Evolutionary conservation across 2,113 vertebrate species (phyloP).

Genomic region (Vidua macroura): DNA sequence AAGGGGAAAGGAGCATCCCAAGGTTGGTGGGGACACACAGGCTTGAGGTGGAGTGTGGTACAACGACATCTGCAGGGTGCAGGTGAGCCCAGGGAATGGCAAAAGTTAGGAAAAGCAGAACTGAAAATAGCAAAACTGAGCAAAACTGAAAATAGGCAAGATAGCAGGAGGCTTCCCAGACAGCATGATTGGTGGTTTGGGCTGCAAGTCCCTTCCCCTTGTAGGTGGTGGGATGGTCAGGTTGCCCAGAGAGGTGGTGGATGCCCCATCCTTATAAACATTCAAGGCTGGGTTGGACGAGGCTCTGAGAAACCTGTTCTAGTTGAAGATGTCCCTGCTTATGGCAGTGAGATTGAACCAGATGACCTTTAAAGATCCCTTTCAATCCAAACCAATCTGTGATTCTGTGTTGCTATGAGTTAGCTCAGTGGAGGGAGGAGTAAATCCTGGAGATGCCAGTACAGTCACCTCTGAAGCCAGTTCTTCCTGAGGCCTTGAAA

Average conservation of each 20-base stretch:
- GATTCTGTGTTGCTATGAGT: neutral
- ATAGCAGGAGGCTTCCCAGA: neutral
- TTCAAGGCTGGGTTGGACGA: neutral
- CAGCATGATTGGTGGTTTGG: neutral
- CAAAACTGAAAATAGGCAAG: neutral
- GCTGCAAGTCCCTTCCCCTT: neutral
- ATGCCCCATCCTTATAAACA: neutral
- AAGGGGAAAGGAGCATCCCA: neutral
- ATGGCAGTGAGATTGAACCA: neutral
- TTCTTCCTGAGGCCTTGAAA: neutral
- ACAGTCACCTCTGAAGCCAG: neutral
- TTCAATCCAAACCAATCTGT: neutral
- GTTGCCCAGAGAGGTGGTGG: neutral
- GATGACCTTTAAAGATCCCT: neutral
- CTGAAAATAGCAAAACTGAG: neutral
- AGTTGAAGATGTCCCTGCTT: neutral
- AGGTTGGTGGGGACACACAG: neutral
- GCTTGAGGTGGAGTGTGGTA: neutral
- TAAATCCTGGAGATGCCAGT: neutral
- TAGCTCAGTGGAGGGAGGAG: neutral
- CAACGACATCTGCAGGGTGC: accelerated
- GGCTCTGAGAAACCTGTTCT: neutral
- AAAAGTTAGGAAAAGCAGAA: neutral
- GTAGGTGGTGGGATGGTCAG: neutral
- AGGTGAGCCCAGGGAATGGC: neutral